Conservation (phyloP, 2,797 vertebrate species). For the Hirundo rustica region DNA sequence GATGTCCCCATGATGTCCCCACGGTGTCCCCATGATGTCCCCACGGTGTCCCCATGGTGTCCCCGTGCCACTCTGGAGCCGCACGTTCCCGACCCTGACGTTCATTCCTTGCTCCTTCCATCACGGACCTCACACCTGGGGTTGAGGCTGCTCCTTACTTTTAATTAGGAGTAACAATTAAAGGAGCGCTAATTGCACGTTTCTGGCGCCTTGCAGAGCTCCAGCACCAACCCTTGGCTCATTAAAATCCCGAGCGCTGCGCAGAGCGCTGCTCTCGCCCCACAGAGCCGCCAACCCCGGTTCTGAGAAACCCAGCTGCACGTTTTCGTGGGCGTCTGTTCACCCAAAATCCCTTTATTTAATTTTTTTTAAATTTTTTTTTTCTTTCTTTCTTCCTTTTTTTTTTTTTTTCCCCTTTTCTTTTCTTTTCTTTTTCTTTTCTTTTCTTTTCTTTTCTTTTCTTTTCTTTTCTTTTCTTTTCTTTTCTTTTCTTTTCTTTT, state of each 20-base stretch:
- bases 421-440: too few species aligned
- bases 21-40: too few species aligned
- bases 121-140: not conserved
- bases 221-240: too few species aligned
- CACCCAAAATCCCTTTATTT: not conserved
- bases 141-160: not conserved
- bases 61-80: not conserved
- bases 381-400: too few species aligned
- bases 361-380: too few species aligned
- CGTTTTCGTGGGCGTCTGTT: not conserved
- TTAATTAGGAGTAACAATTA: conserved; percentile 30
- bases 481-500: too few species aligned
- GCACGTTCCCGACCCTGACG: not conserved
- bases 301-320: not conserved
- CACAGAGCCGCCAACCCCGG: not conserved
- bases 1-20: too few species aligned
- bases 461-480: too few species aligned
- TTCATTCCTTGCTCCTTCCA: not conserved
- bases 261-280: not conserved
- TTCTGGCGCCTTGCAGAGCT: not conserved
- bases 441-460: too few species aligned
- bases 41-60: too few species aligned
- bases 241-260: not conserved
- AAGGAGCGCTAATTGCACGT: conserved; percentile 1
- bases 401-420: too few species aligned